Base-by-base conservation (phyloP, 2,797 vertebrate genomes). In the Fistularia tabacaria region DNA sequence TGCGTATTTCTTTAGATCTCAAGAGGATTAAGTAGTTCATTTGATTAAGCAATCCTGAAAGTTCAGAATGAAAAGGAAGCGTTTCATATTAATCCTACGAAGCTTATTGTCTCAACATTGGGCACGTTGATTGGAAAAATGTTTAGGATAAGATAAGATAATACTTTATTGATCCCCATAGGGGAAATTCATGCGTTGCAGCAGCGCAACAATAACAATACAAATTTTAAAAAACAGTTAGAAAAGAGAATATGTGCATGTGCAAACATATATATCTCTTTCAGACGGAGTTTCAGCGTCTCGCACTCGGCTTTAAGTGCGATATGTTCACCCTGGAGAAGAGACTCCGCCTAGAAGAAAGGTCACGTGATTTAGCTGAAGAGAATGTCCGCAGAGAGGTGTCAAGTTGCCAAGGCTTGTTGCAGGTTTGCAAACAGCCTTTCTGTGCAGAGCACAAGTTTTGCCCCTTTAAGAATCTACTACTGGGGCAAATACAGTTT, bases 321-420 rank as follows among this genome's bases (percentile, higher is more conserved):
- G 97, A 99, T 73, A 90, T 94, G 88, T 99, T 99, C 79, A 99
- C 97, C 0, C 69, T 99, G 88, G 96, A 98, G 76, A 99, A 98
- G 71, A 90, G 97, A 62, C 91, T 98, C 10, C 90, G 87, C 7
- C 89, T 99, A n/a, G 97, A 99, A 81, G 93, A 97, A 76, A 84
- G 97, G 10, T 96, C 97, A 0, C 88, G 97, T 15, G 92, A 98
- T 77, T 85, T 99, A 69, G 97, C 97, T 0, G 97, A 99, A 83
- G 97, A 95, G 52, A 98, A 98, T 0, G 74, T 99, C 69, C 94
- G 92, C 71, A 93, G 90, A 60, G 97, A 99, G 81, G 92, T 98
- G 43, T 85, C 90, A 69, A 92, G 94, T 79, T 97, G 95, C 73
- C 82, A 94, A 52, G 94, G 93, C 13, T 77, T 98, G 11, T 72